Evolutionary conservation across 1,140 invertebrate species (phyloP), one percentile per base, ranked within the genome.

Genomic region (Caenorhabditis inopinata): DNA sequence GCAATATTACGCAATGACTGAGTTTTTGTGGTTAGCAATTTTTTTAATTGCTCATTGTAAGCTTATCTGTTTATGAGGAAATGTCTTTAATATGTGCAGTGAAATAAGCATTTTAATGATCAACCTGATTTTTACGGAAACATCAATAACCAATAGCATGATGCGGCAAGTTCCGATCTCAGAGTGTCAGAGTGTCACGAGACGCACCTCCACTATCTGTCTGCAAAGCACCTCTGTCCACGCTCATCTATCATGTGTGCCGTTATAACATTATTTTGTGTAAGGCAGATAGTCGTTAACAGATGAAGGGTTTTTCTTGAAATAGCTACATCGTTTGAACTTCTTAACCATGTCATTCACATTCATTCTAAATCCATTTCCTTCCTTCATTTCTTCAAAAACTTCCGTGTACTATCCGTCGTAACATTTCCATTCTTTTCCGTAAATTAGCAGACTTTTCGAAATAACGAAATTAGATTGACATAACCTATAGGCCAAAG

Each of bases 271-370:
- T 18, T 18, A 29, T 68, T 29, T 38, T 29, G 25, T 16, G 25
- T 21, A 32, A 38, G 58, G 21, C 12, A 68, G 58, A 68, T 38
- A 32, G 58, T 68, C 58, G 58, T 68, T 68, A 68, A 68, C 58
- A n/a, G 27, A 38, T 68, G 35, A 29, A 68, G 38, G 58, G 58
- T 68, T 68, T 32, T 68, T 68, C 58, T 68, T 32, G 58, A 68
- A 2, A 68, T 6, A 35, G 21, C 29, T 58, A 58, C 29, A 32
- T 16, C 53, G 18, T 29, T 23, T 58, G 53, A 32, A 58, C 53
- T 58, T 58, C 27, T 25, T 16, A 68, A 38, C 58, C 38, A 14
- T 68, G 27, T 32, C 11, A n/a, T 16, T 32, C 14, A n/a, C 27
- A 32, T n/a, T 12, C 27, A n/a, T 18, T 68, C 29, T 38, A 58